Evolutionary conservation across 2,113 vertebrate genomes (phyloP), one percentile per base, ranked within the genome.

Genomic region (Coptodon rendalli): DNA sequence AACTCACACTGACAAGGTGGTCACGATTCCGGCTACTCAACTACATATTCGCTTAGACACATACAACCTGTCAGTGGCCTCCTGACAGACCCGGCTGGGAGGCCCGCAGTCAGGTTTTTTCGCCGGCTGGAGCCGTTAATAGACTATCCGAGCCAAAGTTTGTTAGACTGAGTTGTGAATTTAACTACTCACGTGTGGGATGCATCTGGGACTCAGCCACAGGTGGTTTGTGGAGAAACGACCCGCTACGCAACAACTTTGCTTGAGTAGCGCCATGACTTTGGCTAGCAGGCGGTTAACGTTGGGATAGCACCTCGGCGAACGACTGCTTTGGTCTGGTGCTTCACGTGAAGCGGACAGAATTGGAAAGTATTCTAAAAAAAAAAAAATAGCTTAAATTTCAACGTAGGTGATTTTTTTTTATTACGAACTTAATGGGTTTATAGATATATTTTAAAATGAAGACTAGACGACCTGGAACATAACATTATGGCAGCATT

Each of bases 181-280:
- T 54, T 2, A 86, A 53, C 61, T 56, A 96, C 95, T 96, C 87
- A 97, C 96, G 13, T 85, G 88, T 68, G 90, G 57, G 24, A 86
- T 16, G 27, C 61, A 85, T 80, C 86, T 95, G 2, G 80, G 80
- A 31, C 54, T 89, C 31, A 92, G 59, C 88, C 95, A 88, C 4
- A 93, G 34, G 4, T 89, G 87, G 24, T 50, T 91, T 34, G 92
- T 88, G 17, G 93, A 92, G 71, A 96, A 94, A 50, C 95, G 96
- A 29, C 88, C 80, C 0, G 86, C 93, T 2, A 92, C 52, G 59
- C 61, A 85, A 38, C 85, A 91, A 80, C 94, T 95, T 27, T 95
- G 93, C n/a, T 93, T 93, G 1, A 97, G 61, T 86, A 96, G 56
- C 89, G 96, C 96, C 96, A 97, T 97, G 92, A 92, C 90, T 89